Evolutionary conservation across 2,797 vertebrate species (phyloP), one percentile per base, ranked within the genome.

Genomic region (Oreonectes daqikongensis): DNA sequence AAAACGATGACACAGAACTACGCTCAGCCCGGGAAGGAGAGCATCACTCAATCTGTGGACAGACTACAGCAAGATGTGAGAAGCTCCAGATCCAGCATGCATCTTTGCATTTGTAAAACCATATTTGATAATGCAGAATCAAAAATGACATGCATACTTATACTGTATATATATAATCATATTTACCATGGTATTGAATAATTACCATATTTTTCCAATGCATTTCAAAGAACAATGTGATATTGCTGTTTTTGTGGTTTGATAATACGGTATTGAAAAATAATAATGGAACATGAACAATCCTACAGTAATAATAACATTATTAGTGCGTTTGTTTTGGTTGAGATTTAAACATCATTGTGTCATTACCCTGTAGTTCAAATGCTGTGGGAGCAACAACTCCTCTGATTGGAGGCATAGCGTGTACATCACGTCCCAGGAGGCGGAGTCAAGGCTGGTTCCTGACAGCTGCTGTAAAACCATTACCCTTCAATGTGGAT

Each of bases 391-490:
- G 69, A 95, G 94, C 88, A 94, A 94, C 88, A 93, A 89, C 88
- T 95, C 90, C 0, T 82, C 80, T 0, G 94, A 97, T 69, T 97
- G 95, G 95, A 83, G 38, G 59, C 72, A 73, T 68, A 96, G 95
- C 1, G 67, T 71, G 0, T 95, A 94, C 83, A 78, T 95, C 70
- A 75, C 11, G 11, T 94, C 92, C 0, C 2, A 0, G 0, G 72
- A 82, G 18, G 88, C 91, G 0, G 85, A 86, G 57, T 80, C 75
- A 42, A 89, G 93, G 71, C n/a, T 83, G 72, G 95, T 96, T 30
- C 95, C 95, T 0, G 95, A 96, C 85, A 96, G 95, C 90, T 96
- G 95, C 90, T 97, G 95, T 76, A 96, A 96, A 86, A 95, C 91
- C 0, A 82, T 94, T 69, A 94, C 93, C 20, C 77, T 42, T 0